phyloP scores from a whole-genome alignment of 2,888 invertebrate species.

The Allolobophora icterica region DNA sequence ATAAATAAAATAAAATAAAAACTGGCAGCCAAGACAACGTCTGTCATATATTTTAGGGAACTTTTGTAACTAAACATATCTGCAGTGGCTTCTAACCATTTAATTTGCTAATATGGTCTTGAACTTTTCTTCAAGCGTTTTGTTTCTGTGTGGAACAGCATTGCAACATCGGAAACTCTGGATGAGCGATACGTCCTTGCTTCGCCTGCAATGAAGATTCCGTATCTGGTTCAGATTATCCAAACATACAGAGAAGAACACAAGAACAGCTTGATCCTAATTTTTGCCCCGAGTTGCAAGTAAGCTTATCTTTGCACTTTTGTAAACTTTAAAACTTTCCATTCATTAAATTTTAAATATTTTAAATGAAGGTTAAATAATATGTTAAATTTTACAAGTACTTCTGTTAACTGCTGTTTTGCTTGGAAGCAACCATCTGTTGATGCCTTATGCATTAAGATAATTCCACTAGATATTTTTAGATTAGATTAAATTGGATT shows the following conservation, averaged over 20 bases:
- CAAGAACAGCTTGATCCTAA: slow-evolving; percentile 82
- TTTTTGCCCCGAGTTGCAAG: slow-evolving; percentile 96
- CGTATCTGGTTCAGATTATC: slow-evolving; percentile 76
- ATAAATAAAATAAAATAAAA: no score
- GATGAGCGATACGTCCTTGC: slow-evolving; percentile 89
- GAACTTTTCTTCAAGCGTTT: not conserved
- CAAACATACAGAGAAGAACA: slow-evolving; percentile 74
- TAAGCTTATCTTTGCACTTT: slow-evolving; percentile 62
- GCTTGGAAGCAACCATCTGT: no score
- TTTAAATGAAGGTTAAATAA: not conserved
- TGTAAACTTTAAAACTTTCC: not conserved
- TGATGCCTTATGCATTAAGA: no score
- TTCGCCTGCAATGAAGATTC: slow-evolving; percentile 89
- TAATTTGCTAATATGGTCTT: not conserved
- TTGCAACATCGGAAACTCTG: slow-evolving; percentile 86
- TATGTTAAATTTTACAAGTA: not conserved
- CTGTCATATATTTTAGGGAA: not conserved
- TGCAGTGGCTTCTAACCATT: not conserved
- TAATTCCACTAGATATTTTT: no score
- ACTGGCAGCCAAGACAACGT: no score
- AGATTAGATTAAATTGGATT: no score
- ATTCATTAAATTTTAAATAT: not conserved
- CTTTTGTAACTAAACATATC: not conserved
- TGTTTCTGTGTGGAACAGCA: slow-evolving; percentile 53
- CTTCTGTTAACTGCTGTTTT: not conserved